phyloP scores from a whole-genome alignment of 2,113 vertebrate species.

The Uria aalge region DNA sequence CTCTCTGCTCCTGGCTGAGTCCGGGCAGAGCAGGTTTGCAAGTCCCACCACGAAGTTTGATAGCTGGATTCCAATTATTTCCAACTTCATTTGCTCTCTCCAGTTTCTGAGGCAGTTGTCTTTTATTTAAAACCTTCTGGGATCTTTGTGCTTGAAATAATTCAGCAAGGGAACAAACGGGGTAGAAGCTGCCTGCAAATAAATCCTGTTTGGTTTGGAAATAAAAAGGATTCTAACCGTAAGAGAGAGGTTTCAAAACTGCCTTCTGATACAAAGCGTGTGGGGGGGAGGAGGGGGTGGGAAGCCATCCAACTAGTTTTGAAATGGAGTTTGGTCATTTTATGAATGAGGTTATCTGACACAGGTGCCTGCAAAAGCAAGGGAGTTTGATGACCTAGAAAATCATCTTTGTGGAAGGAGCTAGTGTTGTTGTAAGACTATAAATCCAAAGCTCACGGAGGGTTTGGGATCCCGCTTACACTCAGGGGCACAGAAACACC shows the following conservation, averaged over 20 bases:
- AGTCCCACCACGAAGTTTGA: background rate
- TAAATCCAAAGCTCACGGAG: background rate
- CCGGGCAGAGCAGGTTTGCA: background rate
- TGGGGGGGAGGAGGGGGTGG: background rate
- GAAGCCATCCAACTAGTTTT: background rate
- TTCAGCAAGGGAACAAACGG: background rate
- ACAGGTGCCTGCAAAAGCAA: background rate
- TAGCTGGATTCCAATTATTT: background rate
- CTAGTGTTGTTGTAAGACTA: background rate
- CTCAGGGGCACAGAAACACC: background rate
- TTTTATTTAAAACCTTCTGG: background rate
- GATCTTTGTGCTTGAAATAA: background rate
- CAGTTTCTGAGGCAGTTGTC: background rate
- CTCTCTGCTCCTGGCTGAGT: accelerated
- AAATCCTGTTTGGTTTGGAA: background rate
- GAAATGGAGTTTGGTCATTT: slow-evolving; percentile 30
- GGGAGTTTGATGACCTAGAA: background rate
- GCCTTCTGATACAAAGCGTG: background rate
- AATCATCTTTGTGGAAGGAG: background rate
- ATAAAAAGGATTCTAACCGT: background rate
- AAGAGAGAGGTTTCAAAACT: background rate
- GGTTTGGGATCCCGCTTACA: background rate
- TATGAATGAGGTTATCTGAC: slow-evolving; percentile 28
- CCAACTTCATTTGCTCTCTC: background rate
- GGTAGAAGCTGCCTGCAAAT: background rate